Evolutionary conservation across 2,113 vertebrate species (phyloP).

Genomic region (Regulus satrapa): DNA sequence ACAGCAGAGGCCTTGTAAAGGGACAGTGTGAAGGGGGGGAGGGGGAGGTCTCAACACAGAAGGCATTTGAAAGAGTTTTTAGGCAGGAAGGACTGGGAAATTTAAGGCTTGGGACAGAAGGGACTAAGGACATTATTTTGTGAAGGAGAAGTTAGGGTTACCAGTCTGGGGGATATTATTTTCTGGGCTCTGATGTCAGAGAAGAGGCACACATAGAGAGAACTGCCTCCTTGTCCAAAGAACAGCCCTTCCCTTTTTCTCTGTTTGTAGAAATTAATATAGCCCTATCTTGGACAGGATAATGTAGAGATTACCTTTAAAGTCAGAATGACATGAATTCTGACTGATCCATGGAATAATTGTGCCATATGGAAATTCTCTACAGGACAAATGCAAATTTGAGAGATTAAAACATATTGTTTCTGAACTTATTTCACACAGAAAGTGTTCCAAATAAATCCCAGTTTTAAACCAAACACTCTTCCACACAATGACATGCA

Average conservation of each 20-base stretch:
- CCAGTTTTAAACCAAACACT: background rate
- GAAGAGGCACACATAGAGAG: background rate
- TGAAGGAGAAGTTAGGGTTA: background rate
- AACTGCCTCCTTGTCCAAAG: background rate
- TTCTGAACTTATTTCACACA: background rate
- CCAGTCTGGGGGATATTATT: background rate
- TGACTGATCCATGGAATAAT: background rate
- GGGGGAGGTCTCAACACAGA: rapidly evolving
- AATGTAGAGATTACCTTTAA: background rate
- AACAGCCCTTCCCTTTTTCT: background rate
- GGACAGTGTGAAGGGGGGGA: background rate
- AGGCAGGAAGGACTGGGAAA: background rate
- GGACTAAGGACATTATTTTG: background rate
- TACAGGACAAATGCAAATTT: background rate
- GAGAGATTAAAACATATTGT: background rate
- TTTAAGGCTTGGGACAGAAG: background rate
- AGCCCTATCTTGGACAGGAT: background rate
- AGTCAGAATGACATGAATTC: background rate
- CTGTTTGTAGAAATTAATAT: background rate
- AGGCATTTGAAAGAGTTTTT: background rate
- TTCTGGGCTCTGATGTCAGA: background rate
- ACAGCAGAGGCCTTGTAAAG: background rate
- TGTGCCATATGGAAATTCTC: background rate
- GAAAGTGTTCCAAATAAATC: background rate
- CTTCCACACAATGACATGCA: background rate